These are phyloP conservation scores for Tubulanus polymorphus DNA, from an alignment of 2,888 invertebrate species.

Conservation along the genomic window DNA sequence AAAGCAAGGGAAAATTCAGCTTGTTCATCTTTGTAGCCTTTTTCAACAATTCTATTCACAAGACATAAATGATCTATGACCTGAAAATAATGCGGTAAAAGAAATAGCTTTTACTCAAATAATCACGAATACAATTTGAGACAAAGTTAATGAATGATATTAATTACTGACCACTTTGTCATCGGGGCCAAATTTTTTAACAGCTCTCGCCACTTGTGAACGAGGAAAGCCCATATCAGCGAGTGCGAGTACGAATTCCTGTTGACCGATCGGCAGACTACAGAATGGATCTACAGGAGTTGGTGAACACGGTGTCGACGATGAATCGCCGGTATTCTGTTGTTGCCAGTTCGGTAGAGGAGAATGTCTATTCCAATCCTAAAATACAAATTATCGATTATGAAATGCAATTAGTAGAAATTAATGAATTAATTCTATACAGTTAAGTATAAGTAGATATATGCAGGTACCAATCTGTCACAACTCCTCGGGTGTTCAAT, in stretches of 20 bases:
- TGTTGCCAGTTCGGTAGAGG: conserved; percentile 28
- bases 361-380: conserved; percentile 34
- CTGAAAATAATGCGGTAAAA: no score
- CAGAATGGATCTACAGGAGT: conserved; percentile 31
- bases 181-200: conserved; percentile 71
- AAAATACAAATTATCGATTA: no score
- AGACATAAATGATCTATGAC: conserved; percentile 38
- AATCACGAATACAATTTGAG: no score
- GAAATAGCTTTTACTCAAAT: no score
- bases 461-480: no score
- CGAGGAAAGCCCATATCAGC: conserved; percentile 85
- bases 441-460: no score
- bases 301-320: neutral
- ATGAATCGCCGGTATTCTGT: conserved; percentile 9
- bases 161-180: conserved; percentile 71
- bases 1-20: conserved; percentile 32
- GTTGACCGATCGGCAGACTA: conserved; percentile 59
- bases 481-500: no score
- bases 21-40: conserved; percentile 27
- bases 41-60: conserved; percentile 35
- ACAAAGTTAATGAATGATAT: neutral
- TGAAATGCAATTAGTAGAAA: no score
- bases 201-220: conserved; percentile 75
- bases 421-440: no score
- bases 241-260: conserved; percentile 69